A percentile compares a stretch with the other conserved stretches of the same genome.
These are phyloP conservation scores for Boloria selene DNA, from an alignment of 2,888 invertebrate species.

Conservation along the genomic window DNA sequence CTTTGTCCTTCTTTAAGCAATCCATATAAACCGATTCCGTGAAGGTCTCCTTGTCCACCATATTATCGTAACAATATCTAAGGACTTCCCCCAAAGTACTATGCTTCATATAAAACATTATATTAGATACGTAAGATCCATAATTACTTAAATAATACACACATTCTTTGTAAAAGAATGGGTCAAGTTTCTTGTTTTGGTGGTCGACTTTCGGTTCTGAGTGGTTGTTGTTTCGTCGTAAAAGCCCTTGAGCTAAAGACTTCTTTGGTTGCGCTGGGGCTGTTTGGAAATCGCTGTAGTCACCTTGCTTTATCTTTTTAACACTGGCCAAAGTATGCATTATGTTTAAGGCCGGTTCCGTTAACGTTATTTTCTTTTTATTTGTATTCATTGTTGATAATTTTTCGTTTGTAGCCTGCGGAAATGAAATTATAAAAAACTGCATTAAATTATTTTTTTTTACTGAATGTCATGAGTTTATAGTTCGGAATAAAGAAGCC, in stretches of 20 bases:
- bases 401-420: conserved; percentile 72
- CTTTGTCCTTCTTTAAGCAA: conserved; percentile 84
- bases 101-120: conserved; percentile 89
- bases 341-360: conserved; percentile 83
- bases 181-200: conserved; percentile 70
- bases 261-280: conserved; percentile 64
- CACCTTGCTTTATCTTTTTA: conserved; percentile 80
- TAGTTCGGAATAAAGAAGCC: no score
- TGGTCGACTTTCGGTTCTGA: conserved; percentile 63
- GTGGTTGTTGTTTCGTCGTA: conserved; percentile 64
- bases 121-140: conserved; percentile 87
- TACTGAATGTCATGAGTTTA: no score
- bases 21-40: conserved; percentile 87
- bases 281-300: conserved; percentile 79
- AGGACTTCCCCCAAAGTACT: conserved; percentile 86
- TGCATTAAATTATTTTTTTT: no score
- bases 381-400: conserved; percentile 65
- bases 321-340: conserved; percentile 83
- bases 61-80: conserved; percentile 86
- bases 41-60: conserved; percentile 86
- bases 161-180: conserved; percentile 88
- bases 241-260: conserved; percentile 72
- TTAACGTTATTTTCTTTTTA: conserved; percentile 75
- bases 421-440: conserved; percentile 26
- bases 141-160: conserved; percentile 91